Conservation (phyloP, 2,797 vertebrate genomes). For the Gobionotothen gibberifrons region DNA sequence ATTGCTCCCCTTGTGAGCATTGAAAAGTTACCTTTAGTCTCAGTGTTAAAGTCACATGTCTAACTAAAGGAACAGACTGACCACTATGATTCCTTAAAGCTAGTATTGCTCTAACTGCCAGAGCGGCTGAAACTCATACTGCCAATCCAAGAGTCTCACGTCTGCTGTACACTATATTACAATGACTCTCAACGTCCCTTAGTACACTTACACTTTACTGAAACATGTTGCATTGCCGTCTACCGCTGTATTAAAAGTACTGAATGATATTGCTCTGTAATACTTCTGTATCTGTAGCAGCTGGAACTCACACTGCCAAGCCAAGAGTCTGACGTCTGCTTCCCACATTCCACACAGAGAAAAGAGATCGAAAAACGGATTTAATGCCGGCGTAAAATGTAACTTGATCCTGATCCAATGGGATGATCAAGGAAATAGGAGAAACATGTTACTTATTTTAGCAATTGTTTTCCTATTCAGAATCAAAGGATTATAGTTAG, state of each 20-base stretch:
- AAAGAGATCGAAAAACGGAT: slow-evolving; percentile 35
- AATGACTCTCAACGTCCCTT: slow-evolving; percentile 29
- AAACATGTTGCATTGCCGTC: slow-evolving; percentile 23
- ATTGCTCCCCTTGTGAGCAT: slow-evolving; percentile 24
- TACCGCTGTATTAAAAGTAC: slow-evolving; percentile 30
- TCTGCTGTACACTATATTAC: slow-evolving; percentile 69
- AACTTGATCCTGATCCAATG: slow-evolving; percentile 10
- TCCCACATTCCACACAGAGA: slow-evolving; percentile 77
- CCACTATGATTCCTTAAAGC: slow-evolving; percentile 54
- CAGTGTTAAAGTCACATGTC: slow-evolving; percentile 22
- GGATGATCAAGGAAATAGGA: not conserved
- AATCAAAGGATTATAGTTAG: not conserved
- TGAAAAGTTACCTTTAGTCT: slow-evolving; percentile 19
- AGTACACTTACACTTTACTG: slow-evolving; percentile 15
- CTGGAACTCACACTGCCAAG: slow-evolving; percentile 78
- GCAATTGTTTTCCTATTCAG: not conserved
- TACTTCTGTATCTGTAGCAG: slow-evolving; percentile 59
- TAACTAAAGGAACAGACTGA: slow-evolving; percentile 43
- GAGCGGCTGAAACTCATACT: slow-evolving; percentile 81
- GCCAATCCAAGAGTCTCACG: slow-evolving; percentile 81
- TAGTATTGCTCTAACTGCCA: slow-evolving; percentile 77
- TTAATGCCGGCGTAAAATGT: slow-evolving; percentile 8
- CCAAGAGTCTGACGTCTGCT: slow-evolving; percentile 68
- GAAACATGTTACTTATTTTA: no score
- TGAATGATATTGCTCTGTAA: slow-evolving; percentile 48